phyloP scores from a whole-genome alignment of 2,888 invertebrate species.

The Acleris sparsana region DNA sequence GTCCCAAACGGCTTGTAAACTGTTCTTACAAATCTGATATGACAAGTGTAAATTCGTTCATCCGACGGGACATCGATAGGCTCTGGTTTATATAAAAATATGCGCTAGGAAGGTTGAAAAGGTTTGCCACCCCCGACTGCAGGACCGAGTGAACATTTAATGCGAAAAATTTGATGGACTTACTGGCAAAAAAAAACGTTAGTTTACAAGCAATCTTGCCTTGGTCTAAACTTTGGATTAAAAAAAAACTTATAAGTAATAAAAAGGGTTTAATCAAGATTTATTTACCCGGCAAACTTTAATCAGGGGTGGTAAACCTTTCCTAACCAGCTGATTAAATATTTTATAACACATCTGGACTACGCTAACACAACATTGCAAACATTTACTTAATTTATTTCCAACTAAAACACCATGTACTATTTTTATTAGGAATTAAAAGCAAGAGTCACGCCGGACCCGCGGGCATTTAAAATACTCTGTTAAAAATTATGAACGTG shows the following conservation, averaged over 20 bases:
- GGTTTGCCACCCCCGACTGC: slow-evolving; percentile 20
- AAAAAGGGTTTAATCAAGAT: too few relatives aligned
- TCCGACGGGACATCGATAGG: slow-evolving; percentile 24
- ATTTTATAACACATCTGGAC: slow-evolving; percentile 7
- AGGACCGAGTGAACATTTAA: neutral
- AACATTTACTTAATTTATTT: slow-evolving; percentile 26
- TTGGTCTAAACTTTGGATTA: too few relatives aligned
- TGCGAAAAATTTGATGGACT: too few relatives aligned
- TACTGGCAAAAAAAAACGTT: too few relatives aligned
- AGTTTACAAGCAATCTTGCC: too few relatives aligned
- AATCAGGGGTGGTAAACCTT: slow-evolving; percentile 23
- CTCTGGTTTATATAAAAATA: slow-evolving; percentile 34
- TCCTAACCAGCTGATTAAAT: slow-evolving; percentile 14
- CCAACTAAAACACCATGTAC: slow-evolving; percentile 23
- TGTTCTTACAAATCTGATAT: slow-evolving; percentile 79
- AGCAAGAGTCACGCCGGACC: neutral
- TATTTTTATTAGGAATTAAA: slow-evolving; percentile 12
- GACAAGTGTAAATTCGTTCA: slow-evolving; percentile 69
- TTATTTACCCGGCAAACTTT: too few relatives aligned
- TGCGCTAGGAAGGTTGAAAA: slow-evolving; percentile 23
- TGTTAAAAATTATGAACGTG: neutral
- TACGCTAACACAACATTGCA: slow-evolving; percentile 23
- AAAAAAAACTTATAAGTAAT: too few relatives aligned
- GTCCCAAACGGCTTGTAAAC: slow-evolving; percentile 8
- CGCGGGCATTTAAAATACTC: neutral